Percentiles rank a stretch among this genome's conserved stretches.
Conservation (phyloP, 1,140 invertebrate species). For the Lethrus apterus region DNA sequence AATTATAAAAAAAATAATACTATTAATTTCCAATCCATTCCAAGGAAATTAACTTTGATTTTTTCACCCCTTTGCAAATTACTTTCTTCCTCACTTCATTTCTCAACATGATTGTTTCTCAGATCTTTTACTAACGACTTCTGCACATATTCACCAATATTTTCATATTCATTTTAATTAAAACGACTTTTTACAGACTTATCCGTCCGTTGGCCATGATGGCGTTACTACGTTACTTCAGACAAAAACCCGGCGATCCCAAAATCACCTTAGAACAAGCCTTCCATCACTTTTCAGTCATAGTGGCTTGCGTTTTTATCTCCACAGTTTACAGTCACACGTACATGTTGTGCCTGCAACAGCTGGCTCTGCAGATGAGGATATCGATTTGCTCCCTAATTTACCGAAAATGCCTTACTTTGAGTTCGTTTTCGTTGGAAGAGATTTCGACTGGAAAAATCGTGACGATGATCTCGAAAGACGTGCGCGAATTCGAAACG, state of each 20-base stretch:
- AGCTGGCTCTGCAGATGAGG: slow-evolving; percentile 17
- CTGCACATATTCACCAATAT: background rate
- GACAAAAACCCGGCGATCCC: background rate
- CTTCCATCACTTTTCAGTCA: slow-evolving; percentile 44
- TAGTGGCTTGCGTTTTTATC: slow-evolving; percentile 13
- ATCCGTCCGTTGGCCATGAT: slow-evolving; percentile 3
- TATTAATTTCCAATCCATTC: background rate
- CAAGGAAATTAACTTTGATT: background rate
- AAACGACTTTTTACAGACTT: too few relatives aligned
- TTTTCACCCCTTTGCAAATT: background rate
- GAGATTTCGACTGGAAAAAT: slow-evolving; percentile 57
- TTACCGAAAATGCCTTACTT: slow-evolving; percentile 20
- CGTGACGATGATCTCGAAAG: slow-evolving; percentile 85
- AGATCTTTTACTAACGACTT: background rate
- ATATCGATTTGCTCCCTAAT: slow-evolving; percentile 17
- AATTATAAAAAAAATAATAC: background rate
- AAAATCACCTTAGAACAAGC: slow-evolving; percentile 58
- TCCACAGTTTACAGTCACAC: slow-evolving; percentile 18
- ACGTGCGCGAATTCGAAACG: slow-evolving; percentile 55
- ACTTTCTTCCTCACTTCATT: background rate
- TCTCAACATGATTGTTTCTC: background rate
- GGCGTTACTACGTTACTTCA: background rate
- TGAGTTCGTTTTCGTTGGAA: slow-evolving; percentile 14
- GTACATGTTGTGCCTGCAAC: slow-evolving; percentile 16
- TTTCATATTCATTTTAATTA: slow-evolving; percentile 1